Conservation (phyloP, 2,888 invertebrate species). For the Drosophila limbata region DNA sequence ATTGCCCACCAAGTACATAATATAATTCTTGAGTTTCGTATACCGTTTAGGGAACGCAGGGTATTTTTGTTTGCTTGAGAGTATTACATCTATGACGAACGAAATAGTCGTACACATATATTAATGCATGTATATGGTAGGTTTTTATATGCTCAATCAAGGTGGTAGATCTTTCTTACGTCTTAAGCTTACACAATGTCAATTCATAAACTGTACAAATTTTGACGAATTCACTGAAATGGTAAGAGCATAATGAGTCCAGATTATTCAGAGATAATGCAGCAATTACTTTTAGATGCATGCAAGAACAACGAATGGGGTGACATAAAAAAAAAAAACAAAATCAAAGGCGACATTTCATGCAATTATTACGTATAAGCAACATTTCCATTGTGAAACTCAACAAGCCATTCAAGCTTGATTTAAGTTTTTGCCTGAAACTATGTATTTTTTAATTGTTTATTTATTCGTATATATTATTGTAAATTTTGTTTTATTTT, state of each 20-base stretch:
- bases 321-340: background rate
- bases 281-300: conserved; percentile 37
- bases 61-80: conserved; percentile 28
- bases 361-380: conserved; percentile 24
- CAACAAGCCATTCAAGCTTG: conserved; percentile 14
- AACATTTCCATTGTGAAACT: conserved; percentile 11
- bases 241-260: conserved; percentile 70
- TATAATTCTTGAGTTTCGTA: conserved; percentile 20
- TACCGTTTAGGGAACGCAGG: conserved; percentile 17
- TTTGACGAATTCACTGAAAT: conserved; percentile 71
- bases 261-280: conserved; percentile 46
- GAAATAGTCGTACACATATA: conserved; percentile 38
- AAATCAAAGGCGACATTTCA: conserved; percentile 21
- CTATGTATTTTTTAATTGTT: conserved; percentile 33
- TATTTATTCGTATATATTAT: conserved; percentile 43
- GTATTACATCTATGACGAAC: conserved; percentile 48
- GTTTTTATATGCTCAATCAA: conserved; percentile 43
- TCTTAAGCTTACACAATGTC: conserved; percentile 57
- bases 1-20: conserved; percentile 1
- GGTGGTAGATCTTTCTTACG: conserved; percentile 58
- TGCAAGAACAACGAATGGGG: conserved; percentile 45
- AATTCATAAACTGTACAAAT: conserved; percentile 74
- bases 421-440: conserved; percentile 45
- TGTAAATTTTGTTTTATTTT: conserved; percentile 37
- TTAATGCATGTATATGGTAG: conserved; percentile 34